Conservation (phyloP, 2,797 vertebrate species). For the Notamacropus eugenii region DNA sequence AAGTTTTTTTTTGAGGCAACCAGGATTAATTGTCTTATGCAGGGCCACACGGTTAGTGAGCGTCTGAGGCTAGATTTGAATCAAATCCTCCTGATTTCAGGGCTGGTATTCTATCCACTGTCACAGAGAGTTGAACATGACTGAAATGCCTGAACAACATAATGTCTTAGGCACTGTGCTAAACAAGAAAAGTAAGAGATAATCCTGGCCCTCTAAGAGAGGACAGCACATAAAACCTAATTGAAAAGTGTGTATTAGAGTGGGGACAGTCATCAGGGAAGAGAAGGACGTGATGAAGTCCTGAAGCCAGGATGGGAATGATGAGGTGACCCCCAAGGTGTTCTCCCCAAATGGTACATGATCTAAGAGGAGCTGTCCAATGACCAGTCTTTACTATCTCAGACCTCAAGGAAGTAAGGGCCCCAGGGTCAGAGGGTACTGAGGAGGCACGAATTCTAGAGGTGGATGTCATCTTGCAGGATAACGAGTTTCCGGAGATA, state of each 20-base stretch:
- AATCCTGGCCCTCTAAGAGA: background rate
- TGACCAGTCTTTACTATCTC: rapidly evolving
- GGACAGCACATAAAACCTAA: background rate
- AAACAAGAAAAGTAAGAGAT: background rate
- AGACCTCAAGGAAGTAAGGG: background rate
- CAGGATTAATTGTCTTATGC: too few species aligned
- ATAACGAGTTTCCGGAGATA: background rate
- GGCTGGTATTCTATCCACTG: too few species aligned
- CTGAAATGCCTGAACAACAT: background rate
- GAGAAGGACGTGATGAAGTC: background rate
- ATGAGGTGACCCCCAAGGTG: background rate
- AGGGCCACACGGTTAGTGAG: too few species aligned
- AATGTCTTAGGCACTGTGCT: background rate
- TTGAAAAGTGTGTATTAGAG: background rate
- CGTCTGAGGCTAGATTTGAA: too few species aligned
- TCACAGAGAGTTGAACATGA: background rate
- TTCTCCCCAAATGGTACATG: background rate
- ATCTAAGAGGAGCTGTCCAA: background rate
- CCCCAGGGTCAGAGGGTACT: background rate
- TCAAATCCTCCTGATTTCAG: too few species aligned
- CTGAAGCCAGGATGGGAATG: too few species aligned
- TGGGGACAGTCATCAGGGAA: too few species aligned
- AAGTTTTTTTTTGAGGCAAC: too few species aligned
- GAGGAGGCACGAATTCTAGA: background rate
- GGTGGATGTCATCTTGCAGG: background rate